Evolutionary conservation across 2,888 invertebrate species (phyloP), one percentile per base, ranked within the genome.

Genomic region (Crematogaster levior): DNA sequence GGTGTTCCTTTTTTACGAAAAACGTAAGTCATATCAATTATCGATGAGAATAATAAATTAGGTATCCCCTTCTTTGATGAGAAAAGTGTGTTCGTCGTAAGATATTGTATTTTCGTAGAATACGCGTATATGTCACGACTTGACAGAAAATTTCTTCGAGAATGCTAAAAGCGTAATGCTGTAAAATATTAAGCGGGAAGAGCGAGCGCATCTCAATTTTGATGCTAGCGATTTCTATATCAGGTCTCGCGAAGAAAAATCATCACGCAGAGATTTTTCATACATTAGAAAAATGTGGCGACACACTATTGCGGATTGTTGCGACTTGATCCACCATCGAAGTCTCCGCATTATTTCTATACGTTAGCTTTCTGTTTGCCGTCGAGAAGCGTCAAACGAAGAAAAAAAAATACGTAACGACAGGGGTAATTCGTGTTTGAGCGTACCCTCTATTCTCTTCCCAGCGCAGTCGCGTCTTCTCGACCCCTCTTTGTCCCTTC

Each of bases 1-100:
- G 18, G 30, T 68, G 51, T 77, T 77, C 53, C 24, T 34, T 56
- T 51, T 65, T 75, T 53, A 77, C 18, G 30, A 77, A 40, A 74
- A 72, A n/a, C 48, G 60, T 70, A 46, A 65, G 48, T 83, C 82
- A 82, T 88, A 88, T 87, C 82, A 77, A 61, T 58, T 48, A 53
- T 77, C 21, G 53, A 10, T n/a, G 68, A 70, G 65, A 77, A 43
- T 60, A 34, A 73, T 61, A 79, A 82, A 79, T 73, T 63, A 83
- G 37, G 61, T 48, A 21, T 80, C 21, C 30, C 10, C 24, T 80
- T 79, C 27, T 34, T 70, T 56, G 37, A 75, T 40, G 56, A 68
- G 53, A 70, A 24, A 58, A 68, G 30, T 77, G 70, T 70, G 56
- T 70, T 79, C 24, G 40, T 77, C 40, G 2, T 24, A 43, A 70